Evolutionary conservation across 2,113 vertebrate genomes (phyloP).

Genomic region (Drymodes brunneopygia): DNA sequence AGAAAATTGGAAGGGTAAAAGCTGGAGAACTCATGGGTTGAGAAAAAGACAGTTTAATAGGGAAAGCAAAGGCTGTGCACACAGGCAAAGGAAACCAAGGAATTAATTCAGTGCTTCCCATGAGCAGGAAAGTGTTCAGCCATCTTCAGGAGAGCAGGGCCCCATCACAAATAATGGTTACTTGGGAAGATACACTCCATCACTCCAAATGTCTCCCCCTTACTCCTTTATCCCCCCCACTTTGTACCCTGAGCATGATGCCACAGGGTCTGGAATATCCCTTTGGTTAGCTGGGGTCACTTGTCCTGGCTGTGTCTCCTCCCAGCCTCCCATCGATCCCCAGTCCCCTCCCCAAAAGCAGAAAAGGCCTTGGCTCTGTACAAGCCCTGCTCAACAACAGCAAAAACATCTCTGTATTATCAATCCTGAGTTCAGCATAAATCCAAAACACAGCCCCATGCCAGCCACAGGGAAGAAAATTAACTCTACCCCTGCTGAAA

Average conservation of each 20-base stretch:
- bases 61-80: background rate
- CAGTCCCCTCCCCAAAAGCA: background rate
- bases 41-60: background rate
- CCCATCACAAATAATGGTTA: background rate
- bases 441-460: background rate
- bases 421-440: background rate
- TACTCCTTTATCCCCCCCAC: background rate
- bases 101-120: background rate
- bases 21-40: background rate
- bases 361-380: background rate
- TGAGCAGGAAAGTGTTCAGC: background rate
- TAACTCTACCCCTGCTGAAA: background rate
- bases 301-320: background rate
- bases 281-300: background rate
- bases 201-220: background rate
- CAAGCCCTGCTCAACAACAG: background rate
- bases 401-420: background rate
- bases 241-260: background rate
- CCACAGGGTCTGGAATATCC: background rate
- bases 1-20: background rate
- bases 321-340: accelerated
- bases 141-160: background rate
- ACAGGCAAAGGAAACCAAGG: background rate
- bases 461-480: accelerated
- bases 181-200: background rate